Evolutionary conservation across 2,113 vertebrate species (phyloP).

Genomic region (Odobenus rosmarus): DNA sequence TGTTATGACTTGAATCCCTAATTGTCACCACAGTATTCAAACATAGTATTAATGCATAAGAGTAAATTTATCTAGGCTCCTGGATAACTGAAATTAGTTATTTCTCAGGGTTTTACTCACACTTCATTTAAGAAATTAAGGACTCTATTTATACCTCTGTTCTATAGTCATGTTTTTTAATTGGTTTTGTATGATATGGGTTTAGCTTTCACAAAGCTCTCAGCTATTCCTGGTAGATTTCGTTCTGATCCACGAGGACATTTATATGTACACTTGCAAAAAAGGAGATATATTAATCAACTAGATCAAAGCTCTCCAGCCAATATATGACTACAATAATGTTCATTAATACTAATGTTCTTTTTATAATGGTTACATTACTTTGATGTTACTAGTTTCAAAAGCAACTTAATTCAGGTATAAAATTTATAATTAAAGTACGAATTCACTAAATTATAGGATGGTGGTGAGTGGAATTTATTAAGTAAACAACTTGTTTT

Average conservation of each 20-base stretch:
- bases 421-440: slow-evolving; percentile 14
- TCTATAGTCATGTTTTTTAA: background rate
- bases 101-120: slow-evolving; percentile 21
- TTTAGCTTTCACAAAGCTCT: background rate
- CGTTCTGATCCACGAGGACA: background rate
- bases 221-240: background rate
- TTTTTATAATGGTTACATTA: background rate
- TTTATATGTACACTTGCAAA: background rate
- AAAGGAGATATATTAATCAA: background rate
- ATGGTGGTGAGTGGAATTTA: background rate
- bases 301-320: background rate
- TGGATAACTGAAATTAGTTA: background rate
- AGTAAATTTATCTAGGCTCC: background rate
- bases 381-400: background rate
- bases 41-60: background rate
- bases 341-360: background rate
- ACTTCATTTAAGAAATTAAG: background rate
- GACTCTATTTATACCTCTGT: background rate
- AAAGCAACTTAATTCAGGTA: slow-evolving; percentile 33
- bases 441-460: background rate
- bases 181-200: background rate
- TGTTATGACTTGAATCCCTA: background rate
- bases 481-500: background rate
- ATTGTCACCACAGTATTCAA: background rate
- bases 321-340: background rate